These are phyloP conservation scores for Teleogryllus occipitalis DNA, from an alignment of 1,140 invertebrate genomes.

Conservation along the genomic window DNA sequence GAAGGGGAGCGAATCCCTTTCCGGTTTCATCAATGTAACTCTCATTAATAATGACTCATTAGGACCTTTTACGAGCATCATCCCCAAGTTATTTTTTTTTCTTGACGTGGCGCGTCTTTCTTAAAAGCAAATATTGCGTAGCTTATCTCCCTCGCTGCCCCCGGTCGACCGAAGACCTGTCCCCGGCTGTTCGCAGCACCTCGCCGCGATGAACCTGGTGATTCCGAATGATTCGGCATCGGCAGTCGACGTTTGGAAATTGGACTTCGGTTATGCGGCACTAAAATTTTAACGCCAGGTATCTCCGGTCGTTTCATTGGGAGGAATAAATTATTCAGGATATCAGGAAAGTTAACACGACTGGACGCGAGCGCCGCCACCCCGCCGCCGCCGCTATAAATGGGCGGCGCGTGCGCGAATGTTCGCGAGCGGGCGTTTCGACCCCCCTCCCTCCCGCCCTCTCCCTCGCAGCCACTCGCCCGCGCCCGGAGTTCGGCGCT, in stretches of 20 bases:
- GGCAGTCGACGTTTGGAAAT: not conserved
- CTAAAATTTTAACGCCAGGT: not conserved
- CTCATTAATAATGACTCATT: conserved; percentile 5
- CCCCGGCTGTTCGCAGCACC: too few species aligned
- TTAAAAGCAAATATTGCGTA: too few species aligned
- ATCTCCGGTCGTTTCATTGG: not conserved
- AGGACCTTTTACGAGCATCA: not conserved
- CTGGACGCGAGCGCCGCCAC: not conserved
- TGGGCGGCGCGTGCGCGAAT: not conserved
- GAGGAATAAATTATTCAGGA: conserved; percentile 1
- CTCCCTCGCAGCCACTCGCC: too few species aligned
- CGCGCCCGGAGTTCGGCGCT: too few species aligned
- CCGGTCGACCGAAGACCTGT: too few species aligned
- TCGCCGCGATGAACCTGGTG: too few species aligned
- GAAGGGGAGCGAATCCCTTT: not conserved
- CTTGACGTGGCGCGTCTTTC: too few species aligned
- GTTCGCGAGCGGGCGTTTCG: not conserved
- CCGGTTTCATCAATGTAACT: not conserved
- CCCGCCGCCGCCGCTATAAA: not conserved
- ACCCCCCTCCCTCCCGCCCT: too few species aligned
- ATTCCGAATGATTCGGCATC: too few species aligned
- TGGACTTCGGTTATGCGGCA: not conserved
- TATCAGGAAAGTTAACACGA: not conserved
- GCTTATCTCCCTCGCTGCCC: too few species aligned
- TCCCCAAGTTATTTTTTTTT: not conserved